These are phyloP conservation scores for Trichonephila clavipes DNA, from an alignment of 1,140 invertebrate species.

Conservation along the genomic window DNA sequence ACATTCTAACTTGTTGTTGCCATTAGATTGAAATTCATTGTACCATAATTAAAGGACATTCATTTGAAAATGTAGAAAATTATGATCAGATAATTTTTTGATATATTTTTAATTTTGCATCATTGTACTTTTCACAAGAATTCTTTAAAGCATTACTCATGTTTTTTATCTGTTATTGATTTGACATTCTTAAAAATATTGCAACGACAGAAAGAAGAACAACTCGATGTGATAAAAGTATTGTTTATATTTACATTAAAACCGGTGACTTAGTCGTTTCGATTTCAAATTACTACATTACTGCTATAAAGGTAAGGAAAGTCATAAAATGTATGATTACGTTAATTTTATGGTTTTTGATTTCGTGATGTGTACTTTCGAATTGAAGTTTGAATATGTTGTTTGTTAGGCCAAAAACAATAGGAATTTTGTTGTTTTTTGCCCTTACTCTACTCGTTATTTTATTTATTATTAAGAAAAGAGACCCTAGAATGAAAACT, in stretches of 20 bases:
- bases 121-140: neutral
- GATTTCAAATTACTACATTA: too few relatives aligned
- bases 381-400: neutral
- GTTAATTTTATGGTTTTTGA: neutral
- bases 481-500: neutral
- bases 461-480: neutral
- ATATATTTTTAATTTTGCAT: too few relatives aligned
- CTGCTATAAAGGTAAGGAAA: neutral
- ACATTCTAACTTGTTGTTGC: neutral
- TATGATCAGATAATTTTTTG: neutral
- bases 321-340: neutral
- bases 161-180: neutral
- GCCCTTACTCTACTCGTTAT: neutral
- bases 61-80: neutral
- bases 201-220: neutral
- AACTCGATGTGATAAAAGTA: neutral
- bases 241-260: conserved; percentile 31
- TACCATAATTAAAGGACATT: neutral
- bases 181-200: neutral
- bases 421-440: neutral
- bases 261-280: neutral
- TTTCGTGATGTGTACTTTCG: neutral
- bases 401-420: neutral
- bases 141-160: neutral
- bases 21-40: neutral